Percentiles rank a stretch among this genome's conserved stretches.
These are phyloP conservation scores for Gallinago solitaria DNA, from an alignment of 2,797 vertebrate species.

Conservation along the genomic window DNA sequence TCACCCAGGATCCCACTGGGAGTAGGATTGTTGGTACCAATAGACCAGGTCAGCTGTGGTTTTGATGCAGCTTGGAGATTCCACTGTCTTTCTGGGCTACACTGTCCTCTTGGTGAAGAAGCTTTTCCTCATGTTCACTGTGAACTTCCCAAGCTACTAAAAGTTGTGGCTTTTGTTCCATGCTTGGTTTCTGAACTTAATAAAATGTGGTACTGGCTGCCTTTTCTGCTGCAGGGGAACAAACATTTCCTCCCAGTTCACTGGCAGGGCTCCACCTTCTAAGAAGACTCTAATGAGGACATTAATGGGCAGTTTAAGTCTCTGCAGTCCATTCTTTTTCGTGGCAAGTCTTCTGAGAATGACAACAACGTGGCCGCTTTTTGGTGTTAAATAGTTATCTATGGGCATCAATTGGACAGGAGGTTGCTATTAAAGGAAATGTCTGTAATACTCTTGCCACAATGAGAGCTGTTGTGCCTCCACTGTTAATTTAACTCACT, in stretches of 20 bases:
- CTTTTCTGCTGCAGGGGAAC: neutral
- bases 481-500: constrained; percentile 67
- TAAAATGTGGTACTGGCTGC: neutral
- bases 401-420: constrained; percentile 35
- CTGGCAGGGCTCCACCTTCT: neutral
- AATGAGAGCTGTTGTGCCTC: constrained; percentile 59
- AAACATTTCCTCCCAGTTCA: neutral
- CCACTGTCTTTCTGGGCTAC: neutral
- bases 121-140: neutral
- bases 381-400: constrained; percentile 45
- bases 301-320: neutral
- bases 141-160: neutral
- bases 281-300: neutral
- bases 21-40: neutral
- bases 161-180: neutral
- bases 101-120: neutral
- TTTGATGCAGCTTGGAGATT: neutral
- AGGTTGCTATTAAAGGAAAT: constrained; percentile 41
- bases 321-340: neutral
- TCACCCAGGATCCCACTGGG: neutral
- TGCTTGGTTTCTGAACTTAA: neutral
- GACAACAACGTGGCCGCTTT: neutral
- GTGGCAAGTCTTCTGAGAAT: neutral
- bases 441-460: constrained; percentile 37
- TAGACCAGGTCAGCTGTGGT: neutral